Evolutionary conservation across 2,113 vertebrate genomes (phyloP), one percentile per base, ranked within the genome.

Genomic region (Aegithalos caudatus): DNA sequence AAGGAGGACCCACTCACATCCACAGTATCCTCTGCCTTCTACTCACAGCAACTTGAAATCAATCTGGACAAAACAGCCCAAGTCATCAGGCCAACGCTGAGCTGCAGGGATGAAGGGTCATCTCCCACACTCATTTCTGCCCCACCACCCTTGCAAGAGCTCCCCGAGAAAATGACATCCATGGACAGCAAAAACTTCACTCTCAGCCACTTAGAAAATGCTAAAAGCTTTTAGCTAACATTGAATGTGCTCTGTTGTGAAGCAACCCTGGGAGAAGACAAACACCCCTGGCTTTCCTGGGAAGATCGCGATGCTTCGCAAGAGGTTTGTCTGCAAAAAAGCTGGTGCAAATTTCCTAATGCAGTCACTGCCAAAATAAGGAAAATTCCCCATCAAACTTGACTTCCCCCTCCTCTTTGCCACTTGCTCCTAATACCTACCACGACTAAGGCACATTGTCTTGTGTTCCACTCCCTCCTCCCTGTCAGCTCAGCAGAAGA

Each of bases 61-160:
- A 38, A 23, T 11, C 25, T 58, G 64, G 29, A 19, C 22, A 35
- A 62, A 37, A 29, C 8, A 33, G 31, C 37, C 29, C 65, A 25
- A 44, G 40, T 19, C 27, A 40, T 6, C 10, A 73, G 28, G 11
- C 19, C 13, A 28, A 3, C 3, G 18, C 35, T n/a, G 61, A 44
- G 28, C 33, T 7, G 1, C 35, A 37, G n/a, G 50, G 28, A 48
- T n/a, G 29, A 33, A 27, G 0, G 3, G 6, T 22, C 14, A 0
- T 53, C 6, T 8, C 29, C 7, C 40, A 54, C 62, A 29, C 14
- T 44, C 8, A 15, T 16, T 72, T 51, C 58, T 80, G n/a, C 22
- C 53, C 54, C 51, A 17, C 2, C 17, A 65, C 7, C n/a, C 67
- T 48, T 45, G 45, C 31, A 40, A 53, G 57, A 61, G 31, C 23